Evolutionary conservation across 2,113 vertebrate genomes (phyloP), one percentile per base, ranked within the genome.

Genomic region (Panurus biarmicus): DNA sequence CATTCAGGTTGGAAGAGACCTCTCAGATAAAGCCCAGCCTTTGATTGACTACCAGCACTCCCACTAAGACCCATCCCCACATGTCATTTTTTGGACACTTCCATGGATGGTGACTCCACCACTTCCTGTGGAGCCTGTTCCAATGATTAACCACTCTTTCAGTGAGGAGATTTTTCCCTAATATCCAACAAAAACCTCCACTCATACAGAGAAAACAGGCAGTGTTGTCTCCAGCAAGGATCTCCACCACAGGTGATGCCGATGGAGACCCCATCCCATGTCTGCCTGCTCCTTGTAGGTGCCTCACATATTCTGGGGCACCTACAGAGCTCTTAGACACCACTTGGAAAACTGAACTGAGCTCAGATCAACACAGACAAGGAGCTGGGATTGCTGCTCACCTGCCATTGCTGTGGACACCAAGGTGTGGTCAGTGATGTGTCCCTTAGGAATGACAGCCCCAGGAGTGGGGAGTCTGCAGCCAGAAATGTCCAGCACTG

Each of bases 341-440:
- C 10, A 2, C 57, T 9, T 9, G 54, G 67, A 7, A 65, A 90
- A 3, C 45, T 42, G 57, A 85, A 17, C 11, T 0, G 0, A 79
- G 26, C 74, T 78, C 70, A 21, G 15, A 22, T 1, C 44, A 45
- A 2, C 7, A 7, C 53, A 66, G 54, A 5, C 36, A 26, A 5
- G 6, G 25, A 61, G 26, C 23, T 28, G 54, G 56, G n/a, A 7
- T 14, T 44, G 14, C 31, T 82, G 35, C 31, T 64, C 48, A 10
- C 33, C 47, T 38, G 44, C 7, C 2, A 0, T 1, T 33, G 67
- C 13, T 21, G 66, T 7, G 58, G 66, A 15, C 53, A 57, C 54
- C 66, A n/a, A 69, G 74, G 58, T 9, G 22, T 18, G 56, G n/a
- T 42, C 77, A 81, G 70, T 0, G 2, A 26, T 1, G 1, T 0